Evolutionary conservation across 2,888 invertebrate species (phyloP), one percentile per base, ranked within the genome.

Genomic region (Tupiocoris notatus): DNA sequence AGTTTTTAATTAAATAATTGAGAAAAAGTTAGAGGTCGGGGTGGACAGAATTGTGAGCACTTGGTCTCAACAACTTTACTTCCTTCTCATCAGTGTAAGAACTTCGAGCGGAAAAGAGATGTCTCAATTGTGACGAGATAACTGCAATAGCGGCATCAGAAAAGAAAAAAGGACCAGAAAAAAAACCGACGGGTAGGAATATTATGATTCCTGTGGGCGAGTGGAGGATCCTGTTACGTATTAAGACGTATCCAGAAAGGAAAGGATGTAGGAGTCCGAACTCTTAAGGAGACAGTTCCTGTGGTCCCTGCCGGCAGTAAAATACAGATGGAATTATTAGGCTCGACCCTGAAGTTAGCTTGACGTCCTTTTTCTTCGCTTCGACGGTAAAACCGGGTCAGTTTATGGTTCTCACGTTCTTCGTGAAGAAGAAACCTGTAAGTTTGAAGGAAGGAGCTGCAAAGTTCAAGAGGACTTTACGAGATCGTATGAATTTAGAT

Each of bases 401-500:
- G 59, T 70, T 70, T 70, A 70, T 70, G 70, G 39, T 58, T 23
- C 54, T 39, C 54, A 21, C 39, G 39, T 39, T 39, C 39, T 39
- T 39, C 6, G 39, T 12, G 39, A 39, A 39, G 9, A 1, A 20
- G 59, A 73, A 67, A 73, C 73, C 63, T 54, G 73, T 63, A 62
- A 22, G 12, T 39, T 39, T 7, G 39, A 12, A 39, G 39, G 39
- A 57, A 39, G 56, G 73, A 63, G 54, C 63, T 16, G 63, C 3
- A 39, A 39, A 39, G 39, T 73, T 58, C 56, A 54, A 62, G 67
- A 57, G 54, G 39, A 20, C 39, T 63, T 73, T 73, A 73, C 73
- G 63, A 73, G 73, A 73, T 73, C 73, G 56, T 73, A 39, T 73
- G 73, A 73, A 73, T 73, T 61, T 62, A 73, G 73, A 73, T 73